Evolutionary conservation across 1,140 invertebrate species (phyloP), one percentile per base, ranked within the genome.

Genomic region (Phenacoccus solenopsis): DNA sequence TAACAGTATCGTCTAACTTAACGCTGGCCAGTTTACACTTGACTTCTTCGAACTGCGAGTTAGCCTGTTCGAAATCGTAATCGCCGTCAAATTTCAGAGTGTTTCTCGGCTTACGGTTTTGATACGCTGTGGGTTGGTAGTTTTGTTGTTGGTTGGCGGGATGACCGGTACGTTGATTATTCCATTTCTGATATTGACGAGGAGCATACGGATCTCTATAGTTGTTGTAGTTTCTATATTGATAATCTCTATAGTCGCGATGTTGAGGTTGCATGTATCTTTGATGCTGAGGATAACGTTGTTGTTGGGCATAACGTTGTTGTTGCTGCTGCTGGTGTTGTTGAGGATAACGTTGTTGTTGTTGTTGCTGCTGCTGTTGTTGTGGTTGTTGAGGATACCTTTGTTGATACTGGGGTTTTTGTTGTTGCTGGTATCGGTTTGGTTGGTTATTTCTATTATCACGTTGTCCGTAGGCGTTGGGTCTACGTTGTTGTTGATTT

Each of bases 31-130:
- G 81, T 78, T 96, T 89, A 72, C 80, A 84, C 78, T 91, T 88
- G 16, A 98, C 81, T 79, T 97, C 93, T 76, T 96, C 90, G 81
- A 98, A 98, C 78, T 97, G 88, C 28, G 90, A 93, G 81, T 98
- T 98, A 9, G 95, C 93, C 78, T 94, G 90, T 78, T 98, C 96
- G 81, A 99, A 98, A 81, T 99, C 96, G 79, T 94, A 98, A 74
- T 98, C 95, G 68, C 88, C 90, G 70, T 98, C 94, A 79, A 98
- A 98, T 77, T 95, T 96, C 56, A 96, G 83, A 3, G 86, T 88
- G 74, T 88, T 88, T 78, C 87, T 87, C 4, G 69, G 69, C 64
- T 57, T 79, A 56, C 61, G 67, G 64, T 74, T 73, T 69, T 75
- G 76, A 35, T 68, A 22, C 56, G 35, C 27, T 27, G 67, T 1